phyloP scores from a whole-genome alignment of 2,888 invertebrate genomes.

The Erebia epiphron region DNA sequence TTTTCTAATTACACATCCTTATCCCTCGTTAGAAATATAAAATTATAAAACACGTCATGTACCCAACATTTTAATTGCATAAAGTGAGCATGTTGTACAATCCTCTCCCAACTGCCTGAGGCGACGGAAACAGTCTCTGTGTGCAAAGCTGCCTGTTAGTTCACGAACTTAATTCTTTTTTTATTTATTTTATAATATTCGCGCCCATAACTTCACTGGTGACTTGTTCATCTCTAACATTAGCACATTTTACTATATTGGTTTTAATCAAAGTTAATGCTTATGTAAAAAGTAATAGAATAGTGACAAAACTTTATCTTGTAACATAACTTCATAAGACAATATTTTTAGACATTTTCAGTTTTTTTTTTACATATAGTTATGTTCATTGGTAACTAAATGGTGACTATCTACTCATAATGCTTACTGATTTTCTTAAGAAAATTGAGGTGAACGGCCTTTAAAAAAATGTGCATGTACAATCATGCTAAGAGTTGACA shows the following conservation, averaged over 20 bases:
- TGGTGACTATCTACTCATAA: background rate
- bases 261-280: too few relatives aligned
- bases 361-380: too few relatives aligned
- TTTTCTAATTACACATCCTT: background rate
- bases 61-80: background rate
- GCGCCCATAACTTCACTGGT: background rate
- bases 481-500: slow-evolving; percentile 5
- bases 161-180: background rate
- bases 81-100: slow-evolving; percentile 8
- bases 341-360: too few relatives aligned
- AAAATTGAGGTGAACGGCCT: background rate
- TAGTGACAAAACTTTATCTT: too few relatives aligned
- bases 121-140: slow-evolving; percentile 3
- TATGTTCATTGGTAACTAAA: too few relatives aligned
- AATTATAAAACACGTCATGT: slow-evolving; percentile 11
- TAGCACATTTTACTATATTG: too few relatives aligned
- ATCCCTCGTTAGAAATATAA: slow-evolving; percentile 3
- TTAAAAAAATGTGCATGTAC: background rate
- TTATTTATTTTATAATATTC: background rate
- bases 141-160: slow-evolving; percentile 6
- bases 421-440: too few relatives aligned
- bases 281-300: too few relatives aligned
- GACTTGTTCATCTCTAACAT: background rate
- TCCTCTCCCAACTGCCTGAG: slow-evolving; percentile 9
- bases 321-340: too few relatives aligned